phyloP scores from a whole-genome alignment of 1,140 invertebrate genomes.

The Drosophila ercepeae region DNA sequence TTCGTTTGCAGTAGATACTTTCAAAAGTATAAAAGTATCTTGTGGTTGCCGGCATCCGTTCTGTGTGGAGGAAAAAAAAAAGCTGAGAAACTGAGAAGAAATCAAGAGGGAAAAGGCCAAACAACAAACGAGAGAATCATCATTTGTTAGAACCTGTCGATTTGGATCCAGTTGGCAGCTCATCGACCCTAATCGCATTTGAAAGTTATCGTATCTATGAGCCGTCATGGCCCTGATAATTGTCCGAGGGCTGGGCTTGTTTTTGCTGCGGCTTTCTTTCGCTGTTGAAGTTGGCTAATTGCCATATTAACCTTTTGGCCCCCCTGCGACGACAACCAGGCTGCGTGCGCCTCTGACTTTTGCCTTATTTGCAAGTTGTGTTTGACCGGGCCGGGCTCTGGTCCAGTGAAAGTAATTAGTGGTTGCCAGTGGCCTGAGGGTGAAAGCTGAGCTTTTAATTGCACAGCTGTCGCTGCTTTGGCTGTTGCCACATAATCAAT shows the following conservation, averaged over 20 bases:
- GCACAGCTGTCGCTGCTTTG: slow-evolving; percentile 31
- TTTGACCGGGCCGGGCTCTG: slow-evolving; percentile 47
- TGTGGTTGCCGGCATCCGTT: slow-evolving; percentile 37
- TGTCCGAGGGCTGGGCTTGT: slow-evolving; percentile 23
- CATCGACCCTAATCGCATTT: slow-evolving; percentile 72
- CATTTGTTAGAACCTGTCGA: slow-evolving; percentile 68
- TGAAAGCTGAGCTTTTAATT: slow-evolving; percentile 76
- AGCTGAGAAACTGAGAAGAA: neutral
- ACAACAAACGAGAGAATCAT: slow-evolving; percentile 33
- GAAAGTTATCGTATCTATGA: slow-evolving; percentile 62
- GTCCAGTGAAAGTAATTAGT: slow-evolving; percentile 78
- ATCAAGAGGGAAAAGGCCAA: no score
- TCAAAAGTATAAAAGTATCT: slow-evolving; percentile 40
- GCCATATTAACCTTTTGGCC: slow-evolving; percentile 77
- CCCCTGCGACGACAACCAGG: slow-evolving; percentile 26
- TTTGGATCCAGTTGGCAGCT: slow-evolving; percentile 51
- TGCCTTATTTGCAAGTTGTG: slow-evolving; percentile 64
- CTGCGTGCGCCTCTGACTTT: slow-evolving; percentile 46
- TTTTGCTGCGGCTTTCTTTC: slow-evolving; percentile 32
- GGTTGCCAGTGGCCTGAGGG: slow-evolving; percentile 45
- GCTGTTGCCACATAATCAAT: slow-evolving; percentile 56
- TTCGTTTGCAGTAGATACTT: slow-evolving; percentile 41
- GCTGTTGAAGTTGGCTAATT: slow-evolving; percentile 69
- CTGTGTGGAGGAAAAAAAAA: slow-evolving; percentile 9
- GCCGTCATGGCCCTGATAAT: slow-evolving; percentile 37